Evolutionary conservation across 1,140 invertebrate species (phyloP).

Genomic region (Tetramorium simillimum): DNA sequence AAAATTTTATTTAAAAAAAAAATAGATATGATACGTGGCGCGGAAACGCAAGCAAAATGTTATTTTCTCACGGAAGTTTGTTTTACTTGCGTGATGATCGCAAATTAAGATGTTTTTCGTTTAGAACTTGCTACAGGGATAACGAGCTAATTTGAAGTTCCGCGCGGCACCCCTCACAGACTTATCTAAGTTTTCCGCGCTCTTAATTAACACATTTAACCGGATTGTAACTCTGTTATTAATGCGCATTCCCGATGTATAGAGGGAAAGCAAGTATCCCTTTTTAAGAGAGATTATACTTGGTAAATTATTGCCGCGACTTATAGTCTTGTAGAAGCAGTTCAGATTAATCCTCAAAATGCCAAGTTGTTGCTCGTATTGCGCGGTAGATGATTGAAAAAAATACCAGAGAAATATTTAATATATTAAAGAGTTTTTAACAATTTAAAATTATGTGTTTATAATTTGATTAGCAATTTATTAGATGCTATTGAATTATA

Average conservation of each 20-base stretch:
- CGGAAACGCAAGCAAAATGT: background rate
- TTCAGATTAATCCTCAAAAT: background rate
- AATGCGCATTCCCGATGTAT: constrained; percentile 24
- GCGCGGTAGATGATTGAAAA: background rate
- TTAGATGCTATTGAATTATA: background rate
- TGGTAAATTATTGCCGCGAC: constrained; percentile 1
- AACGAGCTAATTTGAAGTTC: constrained; percentile 54
- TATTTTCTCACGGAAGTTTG: background rate
- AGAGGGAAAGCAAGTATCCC: constrained; percentile 17
- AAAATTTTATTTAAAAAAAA: background rate
- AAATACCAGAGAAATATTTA: background rate
- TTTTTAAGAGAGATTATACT: background rate
- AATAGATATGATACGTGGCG: background rate
- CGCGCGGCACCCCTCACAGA: background rate
- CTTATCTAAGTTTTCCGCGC: constrained; percentile 60
- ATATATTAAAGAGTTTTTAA: background rate
- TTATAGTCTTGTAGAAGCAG: background rate
- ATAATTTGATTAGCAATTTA: background rate
- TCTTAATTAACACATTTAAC: constrained; percentile 61
- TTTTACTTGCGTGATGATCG: background rate
- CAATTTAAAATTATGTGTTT: background rate
- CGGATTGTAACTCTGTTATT: constrained; percentile 26
- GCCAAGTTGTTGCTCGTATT: background rate
- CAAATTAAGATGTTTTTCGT: constrained; percentile 42
- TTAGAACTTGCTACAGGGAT: constrained; percentile 44